Base-by-base conservation (phyloP, 2,888 invertebrate species). In the Ennomos fuscantarius region DNA sequence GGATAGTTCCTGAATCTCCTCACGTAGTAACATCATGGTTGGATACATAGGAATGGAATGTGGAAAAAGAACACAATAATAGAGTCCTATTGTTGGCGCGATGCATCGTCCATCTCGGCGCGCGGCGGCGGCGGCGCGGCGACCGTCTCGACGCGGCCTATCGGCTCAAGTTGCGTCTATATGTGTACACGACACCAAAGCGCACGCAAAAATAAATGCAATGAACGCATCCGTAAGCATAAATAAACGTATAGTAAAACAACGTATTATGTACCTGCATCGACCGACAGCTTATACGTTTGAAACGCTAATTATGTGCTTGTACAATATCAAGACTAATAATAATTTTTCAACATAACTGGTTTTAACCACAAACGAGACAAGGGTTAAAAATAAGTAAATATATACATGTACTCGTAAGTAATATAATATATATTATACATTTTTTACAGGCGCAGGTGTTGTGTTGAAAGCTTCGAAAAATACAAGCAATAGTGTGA, bases 91-190 rank as follows among this genome's bases (percentile, higher is more conserved):
- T 82, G 81, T 81, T 82, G 78, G 84, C 79, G 68, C 73, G 76
- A 73, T 84, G 84, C 84, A 86, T 73, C 78, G 74, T 59, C 76
- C 35, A 2, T 65, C 68, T 64, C 66, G 63, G 64, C 63, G 37
- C 2, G 10, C n/a, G 13, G 34, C 9, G 13, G 24, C 15, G 41
- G 76, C 64, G 70, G 63, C 69, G 66, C 66, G 66, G 66, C 60
- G 66, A 60, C 66, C 58, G 62, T 62, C 53, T 61, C 66, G 63
- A 62, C 62, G 55, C 33, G 50, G 46, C 62, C 63, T 66, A 72
- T 69, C 78, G 76, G 78, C 87, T 89, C 87, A 83, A 82, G 84
- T 89, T 89, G 85, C 87, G 74, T 78, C 89, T 90, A 90, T 86
- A 89, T 82, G 79, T 75, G 84, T 85, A 83, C 79, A 69, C 78